A percentile compares a stretch with the other conserved stretches of the same genome.
phyloP scores from a whole-genome alignment of 2,888 invertebrate species.

The Phalera bucephala region DNA sequence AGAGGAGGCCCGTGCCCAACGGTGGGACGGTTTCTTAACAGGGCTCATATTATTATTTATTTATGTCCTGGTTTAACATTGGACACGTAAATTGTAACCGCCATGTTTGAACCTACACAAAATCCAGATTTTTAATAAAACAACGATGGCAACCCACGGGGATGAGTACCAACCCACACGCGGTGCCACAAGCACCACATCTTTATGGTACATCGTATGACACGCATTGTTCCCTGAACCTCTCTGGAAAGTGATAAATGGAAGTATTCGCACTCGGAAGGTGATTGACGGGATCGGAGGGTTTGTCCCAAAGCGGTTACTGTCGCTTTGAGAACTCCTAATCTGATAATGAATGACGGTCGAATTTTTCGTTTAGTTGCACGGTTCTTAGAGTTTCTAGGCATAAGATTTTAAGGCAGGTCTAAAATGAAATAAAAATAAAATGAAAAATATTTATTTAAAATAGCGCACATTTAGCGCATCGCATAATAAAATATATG shows the following conservation, averaged over 20 bases:
- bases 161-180: neutral
- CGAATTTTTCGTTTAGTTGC: constrained; percentile 2
- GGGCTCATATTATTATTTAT: too few species aligned
- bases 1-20: too few species aligned
- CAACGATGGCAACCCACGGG: neutral
- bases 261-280: constrained; percentile 31
- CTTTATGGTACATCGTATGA: constrained; percentile 4
- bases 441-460: too few species aligned
- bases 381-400: too few species aligned
- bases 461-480: too few species aligned
- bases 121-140: constrained; percentile 1
- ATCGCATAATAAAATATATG: too few species aligned
- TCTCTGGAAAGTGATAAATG: constrained; percentile 42
- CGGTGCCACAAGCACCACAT: neutral
- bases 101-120: neutral
- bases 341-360: constrained; percentile 33
- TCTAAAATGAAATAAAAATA: too few species aligned
- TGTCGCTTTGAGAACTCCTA: constrained; percentile 32
- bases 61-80: too few species aligned
- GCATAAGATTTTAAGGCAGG: too few species aligned
- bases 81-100: neutral
- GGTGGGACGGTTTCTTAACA: too few species aligned
- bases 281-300: constrained; percentile 39
- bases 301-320: constrained; percentile 25
- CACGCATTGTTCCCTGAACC: constrained; percentile 9